Percentiles rank a stretch among this genome's conserved stretches.
Evolutionary conservation across 1,140 invertebrate genomes (phyloP).

Genomic region (Drosophila suzukii): DNA sequence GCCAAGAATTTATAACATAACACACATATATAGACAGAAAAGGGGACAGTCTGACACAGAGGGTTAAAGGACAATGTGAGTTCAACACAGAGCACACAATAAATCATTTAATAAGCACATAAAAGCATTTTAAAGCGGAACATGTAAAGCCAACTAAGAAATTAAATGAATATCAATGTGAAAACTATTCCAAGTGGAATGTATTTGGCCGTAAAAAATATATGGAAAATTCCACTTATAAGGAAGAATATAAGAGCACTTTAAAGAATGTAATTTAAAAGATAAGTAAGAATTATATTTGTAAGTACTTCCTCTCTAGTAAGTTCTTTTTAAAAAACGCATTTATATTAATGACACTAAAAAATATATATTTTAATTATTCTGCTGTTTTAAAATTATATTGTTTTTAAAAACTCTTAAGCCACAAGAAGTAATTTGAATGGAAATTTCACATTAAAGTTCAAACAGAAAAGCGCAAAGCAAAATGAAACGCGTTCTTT

Average conservation of each 20-base stretch:
- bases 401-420: no score
- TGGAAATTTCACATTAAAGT: not conserved
- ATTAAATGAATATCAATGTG: not conserved
- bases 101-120: constrained; percentile 21
- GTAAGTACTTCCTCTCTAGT: no score
- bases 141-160: not conserved
- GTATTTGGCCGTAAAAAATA: no score
- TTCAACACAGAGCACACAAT: constrained; percentile 29
- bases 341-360: no score
- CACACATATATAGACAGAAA: not conserved
- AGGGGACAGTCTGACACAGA: not conserved
- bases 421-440: not conserved
- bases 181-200: not conserved
- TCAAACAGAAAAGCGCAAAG: not conserved
- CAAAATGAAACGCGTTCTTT: not conserved
- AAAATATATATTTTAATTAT: no score
- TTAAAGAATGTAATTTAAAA: no score
- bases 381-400: no score
- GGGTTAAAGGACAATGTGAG: not conserved
- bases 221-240: no score
- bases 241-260: no score
- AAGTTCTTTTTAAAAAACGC: no score
- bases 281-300: no score
- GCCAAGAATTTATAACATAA: constrained; percentile 8
- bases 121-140: constrained; percentile 14